Conservation (phyloP, 2,888 invertebrate genomes). For the Linnaemya tessellans region DNA sequence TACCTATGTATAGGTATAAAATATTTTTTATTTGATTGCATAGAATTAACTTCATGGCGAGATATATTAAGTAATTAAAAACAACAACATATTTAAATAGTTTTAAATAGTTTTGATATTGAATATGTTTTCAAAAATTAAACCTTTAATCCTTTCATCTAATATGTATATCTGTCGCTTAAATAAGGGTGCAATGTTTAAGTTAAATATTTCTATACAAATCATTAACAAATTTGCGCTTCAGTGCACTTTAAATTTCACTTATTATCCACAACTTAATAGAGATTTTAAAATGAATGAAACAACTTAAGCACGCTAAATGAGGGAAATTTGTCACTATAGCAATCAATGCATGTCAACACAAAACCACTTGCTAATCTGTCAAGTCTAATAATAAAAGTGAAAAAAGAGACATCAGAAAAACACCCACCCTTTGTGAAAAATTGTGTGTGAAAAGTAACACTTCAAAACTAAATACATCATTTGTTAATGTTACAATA, state of each 20-base stretch:
- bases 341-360: constrained; percentile 70
- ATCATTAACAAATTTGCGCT: constrained; percentile 76
- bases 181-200: constrained; percentile 55
- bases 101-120: not conserved
- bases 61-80: no score
- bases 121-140: not conserved
- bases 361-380: constrained; percentile 71
- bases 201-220: constrained; percentile 45
- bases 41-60: no score
- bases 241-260: constrained; percentile 78
- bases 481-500: constrained; percentile 59
- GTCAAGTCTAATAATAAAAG: constrained; percentile 50
- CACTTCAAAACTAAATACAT: constrained; percentile 69
- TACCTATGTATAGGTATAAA: no score
- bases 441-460: constrained; percentile 67
- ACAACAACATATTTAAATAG: not conserved
- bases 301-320: constrained; percentile 73
- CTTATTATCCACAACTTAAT: constrained; percentile 55
- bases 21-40: no score
- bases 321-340: constrained; percentile 78
- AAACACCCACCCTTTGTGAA: constrained; percentile 61
- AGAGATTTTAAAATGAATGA: constrained; percentile 49
- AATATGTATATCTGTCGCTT: not conserved
- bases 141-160: constrained; percentile 45
- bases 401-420: constrained; percentile 33